phyloP scores from a whole-genome alignment of 2,888 invertebrate species.

The Bellardia bayeri region DNA sequence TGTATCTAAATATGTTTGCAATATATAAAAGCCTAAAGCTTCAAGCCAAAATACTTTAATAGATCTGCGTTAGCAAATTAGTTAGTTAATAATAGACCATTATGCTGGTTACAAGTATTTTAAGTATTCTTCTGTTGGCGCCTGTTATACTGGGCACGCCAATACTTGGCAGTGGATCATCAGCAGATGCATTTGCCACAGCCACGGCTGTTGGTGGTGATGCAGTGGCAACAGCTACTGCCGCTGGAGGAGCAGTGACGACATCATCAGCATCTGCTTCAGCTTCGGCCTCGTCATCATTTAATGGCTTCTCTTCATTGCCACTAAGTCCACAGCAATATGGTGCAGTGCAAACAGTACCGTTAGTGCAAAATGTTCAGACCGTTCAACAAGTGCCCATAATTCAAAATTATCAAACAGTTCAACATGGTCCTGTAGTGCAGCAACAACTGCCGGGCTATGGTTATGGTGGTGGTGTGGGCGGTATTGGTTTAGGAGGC shows the following conservation, averaged over 20 bases:
- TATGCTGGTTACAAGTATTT: conserved; percentile 53
- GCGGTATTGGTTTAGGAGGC: conserved; percentile 63
- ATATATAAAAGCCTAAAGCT: conserved; percentile 33
- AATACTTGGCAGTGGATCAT: conserved; percentile 43
- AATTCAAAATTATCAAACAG: conserved; percentile 75
- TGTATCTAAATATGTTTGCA: neutral
- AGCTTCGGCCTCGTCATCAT: conserved; percentile 20
- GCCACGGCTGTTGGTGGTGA: conserved; percentile 25
- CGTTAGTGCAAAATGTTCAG: conserved; percentile 76
- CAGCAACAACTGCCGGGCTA: conserved; percentile 69
- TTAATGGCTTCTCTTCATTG: neutral
- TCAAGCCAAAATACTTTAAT: conserved; percentile 26
- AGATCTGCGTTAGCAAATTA: conserved; percentile 16
- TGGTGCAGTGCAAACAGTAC: conserved; percentile 73
- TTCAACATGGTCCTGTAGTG: conserved; percentile 75
- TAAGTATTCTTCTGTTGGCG: conserved; percentile 20
- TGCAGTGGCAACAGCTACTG: conserved; percentile 53
- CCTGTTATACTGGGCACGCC: neutral
- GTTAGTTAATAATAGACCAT: conserved; percentile 44
- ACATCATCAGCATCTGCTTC: conserved; percentile 22
- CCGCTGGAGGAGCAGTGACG: conserved; percentile 13
- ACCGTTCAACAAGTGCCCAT: conserved; percentile 77
- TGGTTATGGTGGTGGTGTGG: conserved; percentile 35
- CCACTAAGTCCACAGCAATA: neutral
- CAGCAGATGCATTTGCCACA: conserved; percentile 54